Base-by-base conservation (phyloP, 2,888 invertebrate species). In the Lapara coniferarum region DNA sequence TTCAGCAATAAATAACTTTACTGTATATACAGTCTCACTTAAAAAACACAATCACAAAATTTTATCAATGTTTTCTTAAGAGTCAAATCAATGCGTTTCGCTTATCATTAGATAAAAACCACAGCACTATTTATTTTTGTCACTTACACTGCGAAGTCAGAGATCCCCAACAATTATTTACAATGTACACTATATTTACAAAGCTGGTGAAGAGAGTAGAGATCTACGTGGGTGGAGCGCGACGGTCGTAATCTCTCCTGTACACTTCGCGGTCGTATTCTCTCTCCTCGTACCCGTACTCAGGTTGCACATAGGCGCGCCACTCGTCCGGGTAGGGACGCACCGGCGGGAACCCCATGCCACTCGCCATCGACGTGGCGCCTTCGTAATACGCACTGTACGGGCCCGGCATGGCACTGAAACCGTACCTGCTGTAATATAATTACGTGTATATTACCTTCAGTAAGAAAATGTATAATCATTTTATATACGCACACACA, bases 201-300 rank as follows among this genome's bases (percentile, higher is more conserved):
- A 37, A 19, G n/a, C 8, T 30, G n/a, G n/a, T 37, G 52, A 66
- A 14, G 66, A 51, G 10, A 37, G n/a, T 52, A 10, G 25, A 69
- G 59, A 68, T 49, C 86, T 89, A 93, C 69, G 95, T 94, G 25
- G 95, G 95, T 53, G 95, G 95, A 71, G 95, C 95, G 75, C 96
- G 94, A 72, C 96, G 91, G 80, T 96, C 96, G 78, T 95, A 96
- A 79, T 96, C 96, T 72, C 96, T 88, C 71, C 95, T 79, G 86
- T 96, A 91, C 77, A 95, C 95, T 74, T 95, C 95, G 58, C 93
- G 89, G 74, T 94, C 94, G 71, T 92, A 93, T 69, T 93, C 95
- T 77, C 95, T 93, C 70, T 95, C 95, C 49, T 92, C 92, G 79
- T 94, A 94, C 10, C 89, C 81, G 73, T 95, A 95, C 76, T 95